Evolutionary conservation across 2,888 invertebrate genomes (phyloP), one percentile per base, ranked within the genome.

Genomic region (Agrochola circellaris): DNA sequence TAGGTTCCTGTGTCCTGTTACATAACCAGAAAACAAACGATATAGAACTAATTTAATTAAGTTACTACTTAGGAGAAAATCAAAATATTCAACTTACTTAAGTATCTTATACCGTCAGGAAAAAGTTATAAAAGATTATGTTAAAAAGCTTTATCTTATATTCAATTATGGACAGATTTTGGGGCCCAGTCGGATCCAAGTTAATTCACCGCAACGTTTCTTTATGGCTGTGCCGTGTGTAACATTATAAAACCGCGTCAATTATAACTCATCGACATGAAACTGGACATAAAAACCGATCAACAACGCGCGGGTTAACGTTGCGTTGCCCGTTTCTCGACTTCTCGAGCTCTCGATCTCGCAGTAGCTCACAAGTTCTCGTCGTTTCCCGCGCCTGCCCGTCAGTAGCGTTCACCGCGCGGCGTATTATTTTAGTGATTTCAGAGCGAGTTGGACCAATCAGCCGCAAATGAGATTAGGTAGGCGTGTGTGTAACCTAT

Each of bases 361-460:
- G 74, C 67, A 23, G 15, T 61, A 51, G 7, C 71, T 69, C 42
- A 54, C 74, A 51, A 71, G 66, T 74, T 82, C 78, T 82, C 82
- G 86, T 60, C 66, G 13, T 20, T 70, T 60, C 64, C 48, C 54
- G 70, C 73, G 62, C 64, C 34, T 69, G 60, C 62, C 51, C 51
- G 66, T 60, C 64, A 81, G 72, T 42, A 51, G 56, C 73, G 54
- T 17, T 45, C 42, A 23, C 61, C 30, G 58, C 61, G 62, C 60
- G 72, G 26, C 66, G 70, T 84, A 88, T 86, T 86, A 88, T 88
- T 89, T 85, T 82, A 88, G 79, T 82, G 75, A 86, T 88, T 88
- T 84, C 84, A 65, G 81, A 84, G 80, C 77, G 73, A 82, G 82
- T 76, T 80, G 80, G 82, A 87, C 87, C 87, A 87, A 88, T 89